Percentiles rank a stretch among this genome's conserved stretches.
These are phyloP conservation scores for Neodon shergylaensis DNA, from an alignment of 2,113 vertebrate genomes.

Conservation along the genomic window DNA sequence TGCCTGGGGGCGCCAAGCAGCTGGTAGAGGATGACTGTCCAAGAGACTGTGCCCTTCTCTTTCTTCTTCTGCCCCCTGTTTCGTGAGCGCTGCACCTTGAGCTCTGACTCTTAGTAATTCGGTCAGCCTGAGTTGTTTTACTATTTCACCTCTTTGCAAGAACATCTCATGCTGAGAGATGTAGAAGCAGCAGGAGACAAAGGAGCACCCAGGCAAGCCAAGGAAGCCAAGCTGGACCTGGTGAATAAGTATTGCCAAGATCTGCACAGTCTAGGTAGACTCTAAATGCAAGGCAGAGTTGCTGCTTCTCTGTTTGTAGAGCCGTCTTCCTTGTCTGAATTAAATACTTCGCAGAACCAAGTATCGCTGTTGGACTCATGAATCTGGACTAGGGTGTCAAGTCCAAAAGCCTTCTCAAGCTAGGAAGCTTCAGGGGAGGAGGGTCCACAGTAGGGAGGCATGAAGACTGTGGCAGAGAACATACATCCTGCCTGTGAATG, in stretches of 20 bases:
- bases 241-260: not conserved
- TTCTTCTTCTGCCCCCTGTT: not conserved
- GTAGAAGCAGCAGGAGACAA: not conserved
- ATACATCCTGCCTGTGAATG: not conserved
- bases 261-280: too few species aligned
- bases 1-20: not conserved
- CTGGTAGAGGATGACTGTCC: not conserved
- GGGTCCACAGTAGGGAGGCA: not conserved
- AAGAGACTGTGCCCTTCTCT: not conserved
- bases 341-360: not conserved
- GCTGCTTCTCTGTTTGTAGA: rapidly evolving
- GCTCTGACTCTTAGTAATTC: not conserved
- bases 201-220: not conserved
- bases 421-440: not conserved
- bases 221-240: not conserved
- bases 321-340: not conserved
- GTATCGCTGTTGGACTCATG: not conserved
- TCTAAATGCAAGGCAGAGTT: not conserved
- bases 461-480: not conserved
- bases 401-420: not conserved
- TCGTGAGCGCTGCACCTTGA: rapidly evolving
- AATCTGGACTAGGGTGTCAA: not conserved
- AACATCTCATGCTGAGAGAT: not conserved
- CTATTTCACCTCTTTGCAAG: not conserved
- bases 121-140: not conserved